phyloP scores from a whole-genome alignment of 2,888 invertebrate species.

The Apoda limacodes region DNA sequence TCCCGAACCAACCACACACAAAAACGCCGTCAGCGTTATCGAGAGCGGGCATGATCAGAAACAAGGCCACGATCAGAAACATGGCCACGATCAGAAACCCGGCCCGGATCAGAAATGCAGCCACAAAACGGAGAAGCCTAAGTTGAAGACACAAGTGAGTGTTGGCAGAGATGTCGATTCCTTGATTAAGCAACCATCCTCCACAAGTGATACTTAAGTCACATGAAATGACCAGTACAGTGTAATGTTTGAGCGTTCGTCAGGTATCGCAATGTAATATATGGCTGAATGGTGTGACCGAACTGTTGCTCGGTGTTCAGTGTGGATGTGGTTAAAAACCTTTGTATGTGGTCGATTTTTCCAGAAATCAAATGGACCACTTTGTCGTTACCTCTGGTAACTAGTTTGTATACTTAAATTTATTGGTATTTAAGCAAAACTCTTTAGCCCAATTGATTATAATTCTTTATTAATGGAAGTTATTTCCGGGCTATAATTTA shows the following conservation, averaged over 20 bases:
- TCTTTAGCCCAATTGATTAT: no score
- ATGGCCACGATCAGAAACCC: slow-evolving; percentile 10
- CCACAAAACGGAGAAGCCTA: slow-evolving; percentile 32
- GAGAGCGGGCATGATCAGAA: slow-evolving; percentile 39
- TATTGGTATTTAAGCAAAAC: no score
- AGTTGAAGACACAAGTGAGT: slow-evolving; percentile 50
- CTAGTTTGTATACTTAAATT: no score
- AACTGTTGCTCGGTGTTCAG: no score
- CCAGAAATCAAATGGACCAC: no score
- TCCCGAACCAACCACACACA: slow-evolving; percentile 49
- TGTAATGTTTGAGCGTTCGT: slow-evolving; percentile 25
- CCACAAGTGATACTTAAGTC: slow-evolving; percentile 60
- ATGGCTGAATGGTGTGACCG: slow-evolving; percentile 16
- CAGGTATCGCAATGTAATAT: slow-evolving; percentile 22
- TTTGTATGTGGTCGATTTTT: no score
- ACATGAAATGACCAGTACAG: slow-evolving; percentile 27
- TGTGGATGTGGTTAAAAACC: no score
- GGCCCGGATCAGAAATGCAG: slow-evolving; percentile 5
- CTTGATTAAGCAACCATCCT: slow-evolving; percentile 63
- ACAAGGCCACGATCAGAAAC: slow-evolving; percentile 18
- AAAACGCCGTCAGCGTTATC: slow-evolving; percentile 60
- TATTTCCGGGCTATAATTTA: no score
- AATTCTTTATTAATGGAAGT: no score
- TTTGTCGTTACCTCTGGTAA: no score
- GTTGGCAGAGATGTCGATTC: slow-evolving; percentile 68